Base-by-base conservation (phyloP, 2,888 invertebrate genomes). In the Bursaphelenchus okinawaensis region DNA sequence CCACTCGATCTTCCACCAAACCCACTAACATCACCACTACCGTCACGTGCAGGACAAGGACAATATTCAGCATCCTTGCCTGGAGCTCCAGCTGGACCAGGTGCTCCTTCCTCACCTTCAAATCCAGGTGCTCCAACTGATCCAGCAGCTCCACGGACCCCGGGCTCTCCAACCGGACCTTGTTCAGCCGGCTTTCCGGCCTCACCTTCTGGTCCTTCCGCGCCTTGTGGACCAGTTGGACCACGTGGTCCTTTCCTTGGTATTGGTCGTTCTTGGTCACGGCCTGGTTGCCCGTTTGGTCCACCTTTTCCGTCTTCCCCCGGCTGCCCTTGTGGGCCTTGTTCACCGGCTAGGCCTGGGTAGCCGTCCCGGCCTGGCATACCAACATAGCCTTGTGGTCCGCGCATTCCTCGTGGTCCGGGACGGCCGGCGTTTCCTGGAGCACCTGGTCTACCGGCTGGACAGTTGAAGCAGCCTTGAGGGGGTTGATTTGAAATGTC, bases 361-460 rank as follows among this genome's bases (percentile, higher is more conserved):
- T 51, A 50, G 3, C 65, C 65, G 52, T 65, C 65, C 20, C 62
- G 29, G 8, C 65, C 65, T 24, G 65, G 65, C 50, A 63, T 63
- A 12, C 65, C 65, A n/a, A 65, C 65, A 29, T 24, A 27, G 7
- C 65, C 65, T 26, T 28, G 22, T 16, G 65, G 65, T 23, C 65
- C 65, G 19, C 65, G 65, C 66, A 65, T 65, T 16, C 65, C 65
- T 16, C 65, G 62, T 22, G 52, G 31, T 52, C 65, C 65, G 3
- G 65, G 65, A 29, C 54, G 22, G 8, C 65, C 65, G 12, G 65
- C 9, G 19, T 65, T 22, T 19, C 68, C 70, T 12, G 56, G 50
- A 28, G 66, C 62, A n/a, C 68, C 68, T 28, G 62, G 24, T 4
- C 68, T 69, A n/a, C 68, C 70, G 19, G 55, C 22, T n/a, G 64